Evolutionary conservation across 1,140 invertebrate genomes (phyloP).

Genomic region (Drosophila biarmipes): DNA sequence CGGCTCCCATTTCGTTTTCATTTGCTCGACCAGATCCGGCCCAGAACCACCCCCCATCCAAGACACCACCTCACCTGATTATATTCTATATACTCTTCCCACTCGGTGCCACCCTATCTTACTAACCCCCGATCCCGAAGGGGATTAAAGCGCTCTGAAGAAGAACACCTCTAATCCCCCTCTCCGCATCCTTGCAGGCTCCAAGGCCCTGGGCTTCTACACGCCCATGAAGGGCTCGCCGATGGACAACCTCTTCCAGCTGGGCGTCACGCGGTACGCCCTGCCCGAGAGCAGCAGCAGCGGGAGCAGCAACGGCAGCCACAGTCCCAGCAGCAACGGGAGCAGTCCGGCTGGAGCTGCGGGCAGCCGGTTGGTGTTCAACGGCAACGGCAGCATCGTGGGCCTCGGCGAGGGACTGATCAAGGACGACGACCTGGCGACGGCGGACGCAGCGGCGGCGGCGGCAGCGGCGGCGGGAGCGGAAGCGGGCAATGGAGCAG

Average conservation of each 20-base stretch:
- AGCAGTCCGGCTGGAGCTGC: conserved; percentile 39
- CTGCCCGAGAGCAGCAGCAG: conserved; percentile 53
- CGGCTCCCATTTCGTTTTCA: conserved; percentile 33
- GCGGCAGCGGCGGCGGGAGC: conserved; percentile 8
- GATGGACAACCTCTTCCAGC: conserved; percentile 87
- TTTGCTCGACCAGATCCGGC: conserved; percentile 30
- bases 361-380: conserved; percentile 29
- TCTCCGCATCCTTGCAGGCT: conserved; percentile 64
- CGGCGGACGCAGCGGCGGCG: not conserved
- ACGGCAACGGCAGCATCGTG: conserved; percentile 59
- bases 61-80: conserved; percentile 1
- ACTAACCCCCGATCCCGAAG: conserved; percentile 2
- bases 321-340: conserved; percentile 54
- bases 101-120: conserved; percentile 30
- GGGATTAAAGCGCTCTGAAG: conserved; percentile 9
- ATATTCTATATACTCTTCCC: conserved; percentile 9
- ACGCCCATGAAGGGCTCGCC: conserved; percentile 87
- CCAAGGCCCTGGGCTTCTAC: conserved; percentile 86
- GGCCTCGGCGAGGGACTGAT: conserved; percentile 62
- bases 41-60: conserved; percentile 9
- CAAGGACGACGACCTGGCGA: conserved; percentile 33
- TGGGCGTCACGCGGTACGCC: conserved; percentile 86
- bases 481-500: conserved; percentile 12
- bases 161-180: not conserved
- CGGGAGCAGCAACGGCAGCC: conserved; percentile 39